Evolutionary conservation across 2,797 vertebrate species (phyloP).

Genomic region (Parambassis ranga): DNA sequence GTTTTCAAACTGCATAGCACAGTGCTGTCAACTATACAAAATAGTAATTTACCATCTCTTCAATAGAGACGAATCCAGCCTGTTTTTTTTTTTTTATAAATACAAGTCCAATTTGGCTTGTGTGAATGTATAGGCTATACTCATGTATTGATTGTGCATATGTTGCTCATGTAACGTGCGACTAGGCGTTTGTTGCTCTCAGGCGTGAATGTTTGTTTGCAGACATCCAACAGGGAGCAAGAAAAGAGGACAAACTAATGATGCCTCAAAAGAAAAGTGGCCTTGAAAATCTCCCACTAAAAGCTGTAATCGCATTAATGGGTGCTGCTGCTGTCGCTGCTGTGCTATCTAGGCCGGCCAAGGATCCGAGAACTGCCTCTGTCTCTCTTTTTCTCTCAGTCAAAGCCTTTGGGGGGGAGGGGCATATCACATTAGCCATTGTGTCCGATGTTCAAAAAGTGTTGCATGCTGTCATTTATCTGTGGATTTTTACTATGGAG

Average conservation of each 20-base stretch:
- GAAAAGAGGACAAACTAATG: constrained; percentile 60
- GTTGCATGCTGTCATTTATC: constrained; percentile 47
- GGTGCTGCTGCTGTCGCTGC: constrained; percentile 35
- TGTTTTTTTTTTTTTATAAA: constrained; percentile 10
- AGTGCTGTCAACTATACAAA: constrained; percentile 42
- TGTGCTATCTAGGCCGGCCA: constrained; percentile 59
- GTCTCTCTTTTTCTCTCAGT: constrained; percentile 9
- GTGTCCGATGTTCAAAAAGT: constrained; percentile 45
- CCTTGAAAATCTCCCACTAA: constrained; percentile 71
- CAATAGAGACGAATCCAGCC: constrained; percentile 36
- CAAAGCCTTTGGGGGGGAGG: constrained; percentile 45
- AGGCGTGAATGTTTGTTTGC: constrained; percentile 45
- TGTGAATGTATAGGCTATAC: constrained; percentile 1
- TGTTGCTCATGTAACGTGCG: background rate
- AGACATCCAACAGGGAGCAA: constrained; percentile 32
- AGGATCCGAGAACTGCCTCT: constrained; percentile 54
- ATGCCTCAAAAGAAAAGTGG: constrained; percentile 63
- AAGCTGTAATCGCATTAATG: constrained; percentile 78
- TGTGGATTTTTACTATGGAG: constrained; percentile 14
- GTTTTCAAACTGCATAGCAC: constrained; percentile 39
- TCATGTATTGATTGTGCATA: background rate
- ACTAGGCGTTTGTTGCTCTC: constrained; percentile 1
- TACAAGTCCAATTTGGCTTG: background rate
- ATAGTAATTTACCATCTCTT: constrained; percentile 43
- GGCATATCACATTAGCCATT: constrained; percentile 37